Evolutionary conservation across 2,888 invertebrate species (phyloP), one percentile per base, ranked within the genome.

Genomic region (Athetis lepigone): DNA sequence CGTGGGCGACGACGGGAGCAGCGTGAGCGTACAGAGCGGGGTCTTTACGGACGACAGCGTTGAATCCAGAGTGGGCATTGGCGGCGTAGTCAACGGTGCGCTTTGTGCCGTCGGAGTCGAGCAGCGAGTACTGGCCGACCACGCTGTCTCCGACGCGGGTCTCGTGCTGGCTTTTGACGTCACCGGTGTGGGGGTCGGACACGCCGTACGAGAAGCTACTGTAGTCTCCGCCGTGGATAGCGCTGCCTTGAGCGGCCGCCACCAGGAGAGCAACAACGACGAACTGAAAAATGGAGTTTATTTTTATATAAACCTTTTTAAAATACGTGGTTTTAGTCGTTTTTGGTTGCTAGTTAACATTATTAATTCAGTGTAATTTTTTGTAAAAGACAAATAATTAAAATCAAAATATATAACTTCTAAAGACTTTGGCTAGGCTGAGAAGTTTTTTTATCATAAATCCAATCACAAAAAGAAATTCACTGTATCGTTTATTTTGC

Each of bases 71-170:
- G 83, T 95, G 88, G 25, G 93, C 92, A 70, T 95, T 95, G 72
- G 95, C 95, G 64, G 94, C 93, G 88, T 96, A 96, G 88, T 96
- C 96, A 0, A 96, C 96, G 29, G 95, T 96, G 74, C 96, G 95
- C 85, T 95, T 95, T 58, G 95, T 96, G 78, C 96, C 96, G 83
- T 96, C 96, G 25, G 96, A 95, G 77, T 96, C 87, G 91, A 96
- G 85, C 59, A 94, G 90, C 6, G 93, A 94, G 91, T 94, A 94
- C 75, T 94, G 94, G 68, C 94, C 94, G 72, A 95, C 95, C 45
- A 96, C 96, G 77, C 95, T 95, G 89, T 96, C 96, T n/a, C 96
- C 96, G 71, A 93, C 91, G 66, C 96, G 96, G 64, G 95, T 95
- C 92, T 96, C 96, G 73, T 96, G 95, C 89, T 96, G 96, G 89